Percentiles rank a stretch among this genome's conserved stretches.
phyloP scores from a whole-genome alignment of 2,113 vertebrate species.

The Tapirus terrestris region DNA sequence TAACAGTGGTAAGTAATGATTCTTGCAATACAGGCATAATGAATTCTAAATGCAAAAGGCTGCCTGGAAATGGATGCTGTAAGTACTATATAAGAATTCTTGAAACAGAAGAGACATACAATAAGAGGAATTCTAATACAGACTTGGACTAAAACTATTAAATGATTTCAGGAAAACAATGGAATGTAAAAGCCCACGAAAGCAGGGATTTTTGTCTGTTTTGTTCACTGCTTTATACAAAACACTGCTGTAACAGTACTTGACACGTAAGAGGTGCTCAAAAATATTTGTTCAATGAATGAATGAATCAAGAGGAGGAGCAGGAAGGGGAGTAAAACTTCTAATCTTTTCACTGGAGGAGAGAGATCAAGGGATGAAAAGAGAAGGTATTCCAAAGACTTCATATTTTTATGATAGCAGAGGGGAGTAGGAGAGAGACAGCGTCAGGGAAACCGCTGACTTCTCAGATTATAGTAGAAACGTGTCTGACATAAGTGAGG shows the following conservation, averaged over 20 bases:
- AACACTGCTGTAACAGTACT: not conserved
- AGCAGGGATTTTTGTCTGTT: not conserved
- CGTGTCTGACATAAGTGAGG: not conserved
- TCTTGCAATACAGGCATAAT: not conserved
- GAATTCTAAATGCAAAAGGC: not conserved
- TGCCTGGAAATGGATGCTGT: not conserved
- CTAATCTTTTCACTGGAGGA: not conserved
- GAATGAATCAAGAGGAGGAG: not conserved
- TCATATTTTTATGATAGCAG: not conserved
- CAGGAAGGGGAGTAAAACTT: not conserved
- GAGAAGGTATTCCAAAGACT: not conserved
- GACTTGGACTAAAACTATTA: constrained; percentile 13
- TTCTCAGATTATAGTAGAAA: not conserved
- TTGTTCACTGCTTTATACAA: not conserved
- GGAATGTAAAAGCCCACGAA: not conserved
- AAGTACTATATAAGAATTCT: not conserved
- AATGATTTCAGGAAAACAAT: constrained; percentile 12
- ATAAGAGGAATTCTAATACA: not conserved
- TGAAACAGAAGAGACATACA: not conserved
- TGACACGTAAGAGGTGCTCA: not conserved
- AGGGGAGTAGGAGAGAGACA: not conserved
- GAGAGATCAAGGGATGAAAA: not conserved
- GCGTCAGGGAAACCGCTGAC: not conserved
- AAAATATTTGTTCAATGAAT: not conserved
- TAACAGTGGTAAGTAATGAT: not conserved